Base-by-base conservation (phyloP, 2,113 vertebrate species). In the Amia ocellicauda region DNA sequence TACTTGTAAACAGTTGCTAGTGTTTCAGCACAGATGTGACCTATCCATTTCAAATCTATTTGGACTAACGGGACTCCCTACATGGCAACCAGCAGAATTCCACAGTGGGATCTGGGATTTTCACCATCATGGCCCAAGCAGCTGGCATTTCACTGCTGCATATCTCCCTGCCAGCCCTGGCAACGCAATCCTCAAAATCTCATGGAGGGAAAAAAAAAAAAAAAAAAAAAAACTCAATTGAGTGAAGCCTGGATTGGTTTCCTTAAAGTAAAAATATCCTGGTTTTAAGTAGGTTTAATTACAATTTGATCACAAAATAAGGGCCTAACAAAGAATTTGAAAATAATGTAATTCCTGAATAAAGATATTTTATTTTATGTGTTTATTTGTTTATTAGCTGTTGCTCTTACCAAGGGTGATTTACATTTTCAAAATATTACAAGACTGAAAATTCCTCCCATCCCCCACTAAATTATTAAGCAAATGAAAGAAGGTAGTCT, bases 21-120 rank as follows among this genome's bases (percentile, higher is more conserved):
- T 11, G 31, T 11, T 7, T 36, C 31, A 36, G 5, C 31, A 36
- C 5, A 36, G 31, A 36, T 36, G 31, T 69, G 71, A 79, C 58
- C 0, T 0, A 82, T 76, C 68, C 80, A 66, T 62, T 68, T 77
- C 75, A 40, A 52, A 3, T 24, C 56, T 65, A 73, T 0, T 0
- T 76, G 63, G 60, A 78, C 66, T 72, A 64, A 74, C 77, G 71
- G 71, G 55, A 77, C 72, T 72, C 75, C 77, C 64, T 69, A 76
- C 78, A 67, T 8, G 28, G 72, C 61, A 60, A 45, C 66, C 40
- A 64, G 43, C 53, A n/a, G 19, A 53, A 54, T 65, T 67, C 68
- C 68, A 52, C 27, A 17, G 50, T n/a, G 56, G 51, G 24, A 13
- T 41, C 20, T 3, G 24, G 45, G 56, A 17, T 17, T 40, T 23